A percentile compares a stretch with the other conserved stretches of the same genome.
Evolutionary conservation across 2,113 vertebrate species (phyloP).

Genomic region (Scophthalmus maximus): DNA sequence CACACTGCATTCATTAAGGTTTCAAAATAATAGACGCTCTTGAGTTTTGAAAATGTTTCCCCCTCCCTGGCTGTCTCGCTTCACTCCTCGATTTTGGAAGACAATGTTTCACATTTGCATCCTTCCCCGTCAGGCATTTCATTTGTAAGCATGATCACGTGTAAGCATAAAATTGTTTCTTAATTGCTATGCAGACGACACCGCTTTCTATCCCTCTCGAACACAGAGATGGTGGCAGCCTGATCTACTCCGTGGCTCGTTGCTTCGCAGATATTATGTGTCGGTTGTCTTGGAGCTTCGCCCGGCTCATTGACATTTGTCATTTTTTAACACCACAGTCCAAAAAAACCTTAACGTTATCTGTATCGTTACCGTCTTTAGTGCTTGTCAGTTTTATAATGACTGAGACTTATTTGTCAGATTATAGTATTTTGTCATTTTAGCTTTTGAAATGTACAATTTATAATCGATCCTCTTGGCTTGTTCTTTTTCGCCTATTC

Average conservation of each 20-base stretch:
- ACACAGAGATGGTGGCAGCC: neutral
- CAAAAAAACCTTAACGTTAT: too few relatives aligned
- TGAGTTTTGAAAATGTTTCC: constrained; percentile 5
- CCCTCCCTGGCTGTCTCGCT: constrained; percentile 1
- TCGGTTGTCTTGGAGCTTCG: neutral
- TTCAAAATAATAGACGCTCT: neutral
- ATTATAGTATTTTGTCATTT: too few relatives aligned
- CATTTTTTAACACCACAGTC: too few relatives aligned
- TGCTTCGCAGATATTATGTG: constrained; percentile 7
- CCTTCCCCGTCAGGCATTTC: constrained; percentile 15
- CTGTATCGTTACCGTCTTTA: too few relatives aligned
- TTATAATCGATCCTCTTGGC: too few relatives aligned
- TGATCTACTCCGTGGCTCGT: constrained; percentile 9
- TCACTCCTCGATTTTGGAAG: neutral
- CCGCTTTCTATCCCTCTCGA: constrained; percentile 12
- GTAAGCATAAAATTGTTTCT: constrained; percentile 21
- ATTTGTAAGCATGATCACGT: constrained; percentile 33
- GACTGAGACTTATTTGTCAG: too few relatives aligned
- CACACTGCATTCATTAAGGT: too few relatives aligned
- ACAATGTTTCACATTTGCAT: constrained; percentile 35
- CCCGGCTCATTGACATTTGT: too few relatives aligned
- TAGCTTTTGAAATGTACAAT: too few relatives aligned
- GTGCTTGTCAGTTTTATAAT: too few relatives aligned
- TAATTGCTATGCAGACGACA: constrained; percentile 50
- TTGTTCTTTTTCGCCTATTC: too few relatives aligned